Conservation (phyloP, 1,140 invertebrate species). For the Drosophila carrolli region DNA sequence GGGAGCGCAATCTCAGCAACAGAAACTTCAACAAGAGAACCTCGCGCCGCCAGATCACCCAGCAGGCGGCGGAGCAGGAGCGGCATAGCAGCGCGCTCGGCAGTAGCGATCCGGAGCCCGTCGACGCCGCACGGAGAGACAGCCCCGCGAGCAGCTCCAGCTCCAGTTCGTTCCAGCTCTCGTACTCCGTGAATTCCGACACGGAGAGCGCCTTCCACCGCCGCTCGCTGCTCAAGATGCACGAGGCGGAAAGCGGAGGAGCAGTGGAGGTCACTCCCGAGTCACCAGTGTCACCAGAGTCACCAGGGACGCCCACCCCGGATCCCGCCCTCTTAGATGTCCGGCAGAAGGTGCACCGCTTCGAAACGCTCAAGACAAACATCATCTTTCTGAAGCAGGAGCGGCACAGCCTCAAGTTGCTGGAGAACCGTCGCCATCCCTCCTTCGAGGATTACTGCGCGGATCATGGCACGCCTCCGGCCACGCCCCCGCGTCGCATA, state of each 20-base stretch:
- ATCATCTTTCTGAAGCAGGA: conserved; percentile 53
- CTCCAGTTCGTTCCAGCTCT: conserved; percentile 67
- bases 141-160: conserved; percentile 33
- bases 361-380: conserved; percentile 61
- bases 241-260: conserved; percentile 21
- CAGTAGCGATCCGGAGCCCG: conserved; percentile 36
- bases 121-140: conserved; percentile 33
- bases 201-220: conserved; percentile 69
- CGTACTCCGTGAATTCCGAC: conserved; percentile 72
- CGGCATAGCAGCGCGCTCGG: conserved; percentile 27
- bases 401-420: conserved; percentile 54
- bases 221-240: conserved; percentile 66
- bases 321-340: conserved; percentile 76
- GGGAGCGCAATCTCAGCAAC: conserved; percentile 80
- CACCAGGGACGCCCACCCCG: conserved; percentile 35
- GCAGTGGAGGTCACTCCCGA: not conserved
- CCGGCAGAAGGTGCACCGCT: conserved; percentile 73
- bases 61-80: conserved; percentile 48
- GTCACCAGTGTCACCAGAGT: not conserved
- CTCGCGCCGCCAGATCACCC: conserved; percentile 66
- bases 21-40: conserved; percentile 77
- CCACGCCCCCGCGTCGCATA: conserved; percentile 53
- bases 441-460: conserved; percentile 39
- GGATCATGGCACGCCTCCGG: conserved; percentile 12
- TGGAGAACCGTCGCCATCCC: conserved; percentile 62